A percentile compares a stretch with the other conserved stretches of the same genome.
Conservation (phyloP, 2,797 vertebrate species). For the Psittacula derbiana region DNA sequence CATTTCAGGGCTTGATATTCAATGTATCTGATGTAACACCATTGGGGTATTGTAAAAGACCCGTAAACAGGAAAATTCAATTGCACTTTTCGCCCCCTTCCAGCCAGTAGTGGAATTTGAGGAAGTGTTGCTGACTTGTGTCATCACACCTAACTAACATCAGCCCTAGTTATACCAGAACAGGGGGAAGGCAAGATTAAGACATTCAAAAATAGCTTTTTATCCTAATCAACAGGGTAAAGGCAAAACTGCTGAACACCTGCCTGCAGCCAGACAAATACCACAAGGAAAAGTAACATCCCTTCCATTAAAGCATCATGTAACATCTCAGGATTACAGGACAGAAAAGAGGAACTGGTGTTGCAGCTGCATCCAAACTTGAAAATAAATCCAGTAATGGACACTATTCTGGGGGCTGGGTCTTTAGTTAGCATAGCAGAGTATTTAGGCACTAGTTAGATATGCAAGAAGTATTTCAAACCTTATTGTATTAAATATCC, state of each 20-base stretch:
- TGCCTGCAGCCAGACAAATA: not conserved
- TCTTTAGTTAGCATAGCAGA: conserved; percentile 33
- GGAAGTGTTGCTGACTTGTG: not conserved
- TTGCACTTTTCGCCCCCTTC: not conserved
- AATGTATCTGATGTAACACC: not conserved
- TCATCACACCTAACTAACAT: not conserved
- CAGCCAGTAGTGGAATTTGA: not conserved
- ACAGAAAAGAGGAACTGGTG: not conserved
- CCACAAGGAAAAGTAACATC: not conserved
- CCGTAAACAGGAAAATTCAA: not conserved
- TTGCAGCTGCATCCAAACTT: not conserved
- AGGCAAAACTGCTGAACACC: not conserved
- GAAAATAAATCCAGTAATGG: not conserved
- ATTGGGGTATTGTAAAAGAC: not conserved
- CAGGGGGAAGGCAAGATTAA: not conserved
- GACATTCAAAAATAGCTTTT: conserved; percentile 13
- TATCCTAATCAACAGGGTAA: not conserved
- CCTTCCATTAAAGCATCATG: not conserved
- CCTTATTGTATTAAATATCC: conserved; percentile 52
- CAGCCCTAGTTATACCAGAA: not conserved
- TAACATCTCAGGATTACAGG: not conserved
- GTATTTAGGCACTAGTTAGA: conserved; percentile 37
- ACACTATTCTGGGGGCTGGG: not conserved
- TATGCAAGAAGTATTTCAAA: conserved; percentile 33
- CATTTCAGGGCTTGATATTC: not conserved